Evolutionary conservation across 2,113 vertebrate genomes (phyloP), one percentile per base, ranked within the genome.

Genomic region (Halichoeres trimaculatus): DNA sequence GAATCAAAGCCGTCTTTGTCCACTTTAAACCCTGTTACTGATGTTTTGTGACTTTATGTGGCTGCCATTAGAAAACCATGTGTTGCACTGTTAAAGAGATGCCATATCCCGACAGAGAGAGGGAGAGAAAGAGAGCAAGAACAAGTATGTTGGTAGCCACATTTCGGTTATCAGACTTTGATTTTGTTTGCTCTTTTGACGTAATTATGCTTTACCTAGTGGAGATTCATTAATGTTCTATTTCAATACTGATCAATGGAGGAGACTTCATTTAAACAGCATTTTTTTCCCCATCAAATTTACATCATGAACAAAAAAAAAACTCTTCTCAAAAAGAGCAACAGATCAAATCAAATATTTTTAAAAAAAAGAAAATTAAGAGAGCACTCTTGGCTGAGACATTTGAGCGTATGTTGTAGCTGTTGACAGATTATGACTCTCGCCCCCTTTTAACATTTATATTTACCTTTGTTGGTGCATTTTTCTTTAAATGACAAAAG

Each of bases 51-150:
- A 59, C 40, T 74, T 73, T 68, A 59, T 76, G 64, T 51, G 67
- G 38, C 67, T 78, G 68, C 64, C 43, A 72, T 70, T 63, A 50
- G 41, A 20, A 80, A 75, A 74, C 70, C 57, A 55, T 70, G 69
- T 74, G 43, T 69, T 61, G 26, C 53, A 19, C 73, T 76, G 26
- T 61, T 35, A 43, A 48, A 63, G 50, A 74, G 23, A 76, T 43
- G 43, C 36, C 47, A 47, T 38, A n/a, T 34, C 74, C 19, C 13
- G 19, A 13, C 20, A 24, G 11, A 59, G 56, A 40, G 36, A 51
- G 41, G 4, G 10, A 51, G 41, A 1, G 10, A 14, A 20, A 16
- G 12, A 62, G 26, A 57, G 41, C 23, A 8, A 30, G 16, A 35
- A 23, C 38, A 10, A 43, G 34, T 17, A 17, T 45, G 4, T 14